phyloP scores from a whole-genome alignment of 2,797 vertebrate genomes.

The Alfaro cultratus region DNA sequence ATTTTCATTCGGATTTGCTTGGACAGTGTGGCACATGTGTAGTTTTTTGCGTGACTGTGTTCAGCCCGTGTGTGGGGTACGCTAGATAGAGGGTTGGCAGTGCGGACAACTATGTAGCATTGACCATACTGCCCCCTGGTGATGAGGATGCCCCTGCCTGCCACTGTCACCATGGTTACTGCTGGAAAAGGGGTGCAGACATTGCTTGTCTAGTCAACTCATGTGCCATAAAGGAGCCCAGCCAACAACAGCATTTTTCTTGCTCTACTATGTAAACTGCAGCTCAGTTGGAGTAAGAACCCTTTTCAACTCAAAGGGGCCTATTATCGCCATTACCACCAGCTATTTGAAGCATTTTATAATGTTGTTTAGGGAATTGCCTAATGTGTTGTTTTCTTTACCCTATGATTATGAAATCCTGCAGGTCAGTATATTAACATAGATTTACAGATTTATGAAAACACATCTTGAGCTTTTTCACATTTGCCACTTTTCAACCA shows the following conservation, averaged over 20 bases:
- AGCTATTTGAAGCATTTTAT: slow-evolving; percentile 41
- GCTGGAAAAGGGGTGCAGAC: slow-evolving; percentile 56
- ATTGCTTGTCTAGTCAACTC: slow-evolving; percentile 64
- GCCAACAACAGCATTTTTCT: slow-evolving; percentile 59
- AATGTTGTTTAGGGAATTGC: slow-evolving; percentile 38
- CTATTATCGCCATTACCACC: slow-evolving; percentile 50
- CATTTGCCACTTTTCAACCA: neutral
- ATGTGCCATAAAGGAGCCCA: slow-evolving; percentile 50
- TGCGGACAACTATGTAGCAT: slow-evolving; percentile 33
- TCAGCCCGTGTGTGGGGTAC: slow-evolving; percentile 9
- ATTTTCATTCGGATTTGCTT: slow-evolving; percentile 59
- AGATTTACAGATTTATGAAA: neutral
- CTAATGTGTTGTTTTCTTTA: slow-evolving; percentile 26
- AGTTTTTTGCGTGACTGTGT: slow-evolving; percentile 18
- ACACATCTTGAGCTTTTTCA: neutral
- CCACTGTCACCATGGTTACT: slow-evolving; percentile 80
- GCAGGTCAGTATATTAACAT: slow-evolving; percentile 17
- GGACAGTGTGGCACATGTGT: slow-evolving; percentile 57
- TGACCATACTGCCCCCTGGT: slow-evolving; percentile 78
- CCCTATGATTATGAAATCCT: slow-evolving; percentile 19
- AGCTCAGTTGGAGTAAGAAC: slow-evolving; percentile 44
- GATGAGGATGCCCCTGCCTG: slow-evolving; percentile 68
- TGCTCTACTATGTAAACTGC: slow-evolving; percentile 37
- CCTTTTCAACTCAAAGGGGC: slow-evolving; percentile 33
- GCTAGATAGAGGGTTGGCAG: slow-evolving; percentile 35